Evolutionary conservation across 2,888 invertebrate species (phyloP), one percentile per base, ranked within the genome.

Genomic region (Abrostola tripartita): DNA sequence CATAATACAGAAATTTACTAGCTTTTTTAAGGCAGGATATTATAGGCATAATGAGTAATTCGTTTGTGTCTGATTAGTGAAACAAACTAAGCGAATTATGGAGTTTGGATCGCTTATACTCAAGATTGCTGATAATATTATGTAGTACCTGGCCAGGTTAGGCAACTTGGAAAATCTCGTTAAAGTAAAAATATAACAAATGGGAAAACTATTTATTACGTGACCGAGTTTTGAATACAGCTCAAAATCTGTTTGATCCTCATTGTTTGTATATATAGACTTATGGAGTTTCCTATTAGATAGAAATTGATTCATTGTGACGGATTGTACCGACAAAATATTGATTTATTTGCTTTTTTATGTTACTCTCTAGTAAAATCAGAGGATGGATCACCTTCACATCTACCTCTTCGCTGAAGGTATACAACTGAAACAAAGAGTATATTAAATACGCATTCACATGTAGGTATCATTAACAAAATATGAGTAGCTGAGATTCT

Each of bases 171-270:
- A 47, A 74, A 71, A 56, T 41, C 53, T 60, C 54, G 52, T 54
- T 37, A 38, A 68, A 72, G 38, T 60, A 61, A 68, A 68, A 68
- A 58, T 63, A 60, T 55, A 65, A 65, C 65, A 65, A 68, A 65
- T 58, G 61, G 76, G 54, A 77, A 73, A 74, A 63, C 60, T 68
- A 71, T 76, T 74, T 76, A 78, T 74, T 76, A 54, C 68, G 61
- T 63, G 61, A 68, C 70, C 67, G 59, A 67, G 56, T 74, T 65
- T 52, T 59, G 65, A 62, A 69, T 65, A 60, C 58, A 68, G 65
- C 64, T 54, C 44, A 52, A 51, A 56, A 50, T n/a, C 8, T 9
- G 9, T 40, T 10, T 10, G 40, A 40, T 10, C 8, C 11, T 40
- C 9, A 40, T 11, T 9, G 40, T 40, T 10, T 40, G 9, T 40